Percentiles rank a stretch among this genome's conserved stretches.
Evolutionary conservation across 2,888 invertebrate genomes (phyloP).

Genomic region (Cremastinae sp.): DNA sequence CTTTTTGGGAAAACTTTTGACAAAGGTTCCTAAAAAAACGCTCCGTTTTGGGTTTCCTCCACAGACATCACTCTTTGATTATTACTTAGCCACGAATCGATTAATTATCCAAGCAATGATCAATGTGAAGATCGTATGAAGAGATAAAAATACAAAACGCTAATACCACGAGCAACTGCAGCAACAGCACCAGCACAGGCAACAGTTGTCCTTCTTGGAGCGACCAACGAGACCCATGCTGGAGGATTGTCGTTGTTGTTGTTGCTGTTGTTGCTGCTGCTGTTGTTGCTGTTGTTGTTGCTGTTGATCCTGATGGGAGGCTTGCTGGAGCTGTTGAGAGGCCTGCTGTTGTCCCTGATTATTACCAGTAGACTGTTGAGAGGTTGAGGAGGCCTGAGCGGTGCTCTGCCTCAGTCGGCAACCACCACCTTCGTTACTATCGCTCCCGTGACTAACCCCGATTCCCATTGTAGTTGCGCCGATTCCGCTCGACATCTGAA

Average conservation of each 20-base stretch:
- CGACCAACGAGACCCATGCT: conserved; percentile 82
- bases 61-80: too few species aligned
- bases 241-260: conserved; percentile 69
- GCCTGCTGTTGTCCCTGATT: conserved; percentile 69
- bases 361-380: conserved; percentile 68
- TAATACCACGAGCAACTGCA: conserved; percentile 83
- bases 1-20: too few species aligned
- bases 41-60: too few species aligned
- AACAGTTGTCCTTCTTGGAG: conserved; percentile 83
- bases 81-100: neutral
- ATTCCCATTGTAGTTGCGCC: conserved; percentile 79
- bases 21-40: too few species aligned
- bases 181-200: conserved; percentile 85
- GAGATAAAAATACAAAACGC: too few species aligned
- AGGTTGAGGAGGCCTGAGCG: conserved; percentile 71
- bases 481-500: conserved; percentile 79
- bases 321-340: conserved; percentile 67
- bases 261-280: conserved; percentile 68
- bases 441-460: conserved; percentile 78
- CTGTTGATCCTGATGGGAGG: conserved; percentile 66
- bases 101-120: neutral
- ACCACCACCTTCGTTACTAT: conserved; percentile 76
- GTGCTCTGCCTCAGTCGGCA: conserved; percentile 78
- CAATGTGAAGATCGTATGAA: conserved; percentile 22
- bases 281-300: conserved; percentile 67